phyloP scores from a whole-genome alignment of 2,113 vertebrate species.

The Cheirogaleus medius region DNA sequence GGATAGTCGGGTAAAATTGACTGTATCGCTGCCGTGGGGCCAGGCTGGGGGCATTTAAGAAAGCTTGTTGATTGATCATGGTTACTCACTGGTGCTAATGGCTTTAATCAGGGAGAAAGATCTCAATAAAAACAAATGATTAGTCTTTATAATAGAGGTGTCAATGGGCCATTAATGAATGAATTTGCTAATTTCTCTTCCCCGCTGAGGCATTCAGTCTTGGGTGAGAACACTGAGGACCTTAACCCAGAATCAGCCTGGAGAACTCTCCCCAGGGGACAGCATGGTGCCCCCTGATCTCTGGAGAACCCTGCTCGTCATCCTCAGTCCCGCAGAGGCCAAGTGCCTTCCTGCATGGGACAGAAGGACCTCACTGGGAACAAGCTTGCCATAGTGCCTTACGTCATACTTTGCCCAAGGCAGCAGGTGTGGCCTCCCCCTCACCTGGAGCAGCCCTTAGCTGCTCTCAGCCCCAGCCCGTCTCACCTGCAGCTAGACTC shows the following conservation, averaged over 20 bases:
- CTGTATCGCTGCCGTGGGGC: background rate
- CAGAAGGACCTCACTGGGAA: background rate
- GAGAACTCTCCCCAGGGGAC: background rate
- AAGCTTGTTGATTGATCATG: conserved; percentile 66
- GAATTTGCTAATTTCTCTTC: conserved; percentile 53
- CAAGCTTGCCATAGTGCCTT: background rate
- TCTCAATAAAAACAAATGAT: conserved; percentile 78
- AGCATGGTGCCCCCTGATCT: background rate
- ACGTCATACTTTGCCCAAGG: background rate
- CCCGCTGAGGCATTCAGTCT: conserved; percentile 1
- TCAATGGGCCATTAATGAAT: conserved; percentile 64
- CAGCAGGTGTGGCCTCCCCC: accelerated
- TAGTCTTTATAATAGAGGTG: conserved; percentile 69
- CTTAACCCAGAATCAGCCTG: background rate
- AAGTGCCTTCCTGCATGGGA: background rate
- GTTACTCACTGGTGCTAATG: conserved; percentile 61
- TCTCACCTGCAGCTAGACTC: background rate
- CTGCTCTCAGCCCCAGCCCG: too few species aligned
- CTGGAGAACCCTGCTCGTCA: background rate
- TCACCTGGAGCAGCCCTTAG: background rate
- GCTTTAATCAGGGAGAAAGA: conserved; percentile 69
- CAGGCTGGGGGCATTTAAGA: background rate
- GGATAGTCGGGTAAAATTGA: background rate
- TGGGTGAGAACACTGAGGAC: background rate
- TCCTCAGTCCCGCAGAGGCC: background rate